Evolutionary conservation across 2,888 invertebrate species (phyloP).

Genomic region (Archips xylosteana): DNA sequence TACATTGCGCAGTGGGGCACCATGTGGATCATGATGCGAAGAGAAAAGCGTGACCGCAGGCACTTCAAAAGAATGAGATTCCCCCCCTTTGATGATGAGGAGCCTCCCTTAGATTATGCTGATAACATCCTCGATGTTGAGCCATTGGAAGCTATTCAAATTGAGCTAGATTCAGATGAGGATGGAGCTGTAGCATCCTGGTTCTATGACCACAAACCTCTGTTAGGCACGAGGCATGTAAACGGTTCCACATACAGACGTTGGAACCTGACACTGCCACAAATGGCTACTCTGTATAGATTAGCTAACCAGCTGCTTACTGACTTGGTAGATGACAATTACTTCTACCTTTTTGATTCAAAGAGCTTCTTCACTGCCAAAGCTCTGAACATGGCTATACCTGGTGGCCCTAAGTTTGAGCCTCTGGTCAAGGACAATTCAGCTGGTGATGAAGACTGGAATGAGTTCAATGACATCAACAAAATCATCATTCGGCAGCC

Average conservation of each 20-base stretch:
- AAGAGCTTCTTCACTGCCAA: constrained; percentile 99
- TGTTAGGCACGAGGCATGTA: constrained; percentile 96
- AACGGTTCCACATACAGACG: constrained; percentile 98
- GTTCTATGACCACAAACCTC: constrained; percentile 99
- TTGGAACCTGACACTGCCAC: constrained; percentile 98
- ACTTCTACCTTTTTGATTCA: constrained; percentile 99
- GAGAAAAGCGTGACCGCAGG: constrained; percentile 98
- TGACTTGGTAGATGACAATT: constrained; percentile 99
- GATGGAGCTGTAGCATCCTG: constrained; percentile 96
- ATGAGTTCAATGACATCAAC: constrained; percentile 99
- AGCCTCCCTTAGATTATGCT: constrained; percentile 99
- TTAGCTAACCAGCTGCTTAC: constrained; percentile 99
- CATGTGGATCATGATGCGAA: constrained; percentile 99
- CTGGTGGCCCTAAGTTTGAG: constrained; percentile 99
- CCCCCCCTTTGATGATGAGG: constrained; percentile 99
- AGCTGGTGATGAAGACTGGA: constrained; percentile 99
- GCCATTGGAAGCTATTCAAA: constrained; percentile 99
- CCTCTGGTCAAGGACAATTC: constrained; percentile 99
- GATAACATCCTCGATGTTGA: constrained; percentile 99
- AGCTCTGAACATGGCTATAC: constrained; percentile 99
- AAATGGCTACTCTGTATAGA: constrained; percentile 98
- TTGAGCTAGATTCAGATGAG: constrained; percentile 98
- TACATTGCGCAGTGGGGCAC: constrained; percentile 99
- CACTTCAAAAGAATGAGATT: constrained; percentile 99
- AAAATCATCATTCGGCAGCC: constrained; percentile 99